Evolutionary conservation across 2,888 invertebrate species (phyloP).

Genomic region (Stenchaetothrips biformis): DNA sequence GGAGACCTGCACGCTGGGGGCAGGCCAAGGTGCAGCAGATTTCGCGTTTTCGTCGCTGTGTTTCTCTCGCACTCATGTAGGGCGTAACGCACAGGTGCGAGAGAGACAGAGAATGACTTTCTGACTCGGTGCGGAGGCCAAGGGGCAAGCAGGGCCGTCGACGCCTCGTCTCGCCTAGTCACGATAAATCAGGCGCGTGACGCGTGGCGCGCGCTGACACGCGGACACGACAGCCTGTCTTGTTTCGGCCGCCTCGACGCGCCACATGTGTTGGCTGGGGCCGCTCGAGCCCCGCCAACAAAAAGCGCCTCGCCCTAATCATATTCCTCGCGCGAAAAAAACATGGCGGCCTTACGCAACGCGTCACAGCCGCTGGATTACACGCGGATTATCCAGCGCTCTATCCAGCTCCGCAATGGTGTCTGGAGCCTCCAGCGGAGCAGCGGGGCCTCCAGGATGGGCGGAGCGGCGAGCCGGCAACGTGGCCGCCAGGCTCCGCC

Average conservation of each 20-base stretch:
- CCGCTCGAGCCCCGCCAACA: neutral
- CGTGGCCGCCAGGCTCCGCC: neutral
- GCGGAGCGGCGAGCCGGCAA: slow-evolving; percentile 13
- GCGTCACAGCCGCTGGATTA: neutral
- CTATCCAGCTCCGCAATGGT: neutral
- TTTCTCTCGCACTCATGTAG: neutral
- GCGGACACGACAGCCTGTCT: neutral
- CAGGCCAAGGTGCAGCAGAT: neutral
- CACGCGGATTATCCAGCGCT: neutral
- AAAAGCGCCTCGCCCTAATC: neutral
- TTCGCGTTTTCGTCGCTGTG: neutral
- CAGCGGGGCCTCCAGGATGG: neutral
- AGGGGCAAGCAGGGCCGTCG: neutral
- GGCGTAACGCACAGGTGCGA: too few relatives aligned
- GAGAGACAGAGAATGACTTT: too few relatives aligned
- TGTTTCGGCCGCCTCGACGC: neutral
- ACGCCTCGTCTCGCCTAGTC: neutral
- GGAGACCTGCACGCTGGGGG: neutral
- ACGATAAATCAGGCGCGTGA: neutral
- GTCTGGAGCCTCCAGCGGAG: slow-evolving; percentile 3
- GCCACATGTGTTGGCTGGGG: neutral
- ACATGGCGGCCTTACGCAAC: neutral
- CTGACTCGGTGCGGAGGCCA: too few relatives aligned
- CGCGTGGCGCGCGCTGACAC: neutral
- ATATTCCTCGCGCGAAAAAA: neutral